Evolutionary conservation across 2,113 vertebrate species (phyloP), one percentile per base, ranked within the genome.

Genomic region (Syrrhaptes paradoxus): DNA sequence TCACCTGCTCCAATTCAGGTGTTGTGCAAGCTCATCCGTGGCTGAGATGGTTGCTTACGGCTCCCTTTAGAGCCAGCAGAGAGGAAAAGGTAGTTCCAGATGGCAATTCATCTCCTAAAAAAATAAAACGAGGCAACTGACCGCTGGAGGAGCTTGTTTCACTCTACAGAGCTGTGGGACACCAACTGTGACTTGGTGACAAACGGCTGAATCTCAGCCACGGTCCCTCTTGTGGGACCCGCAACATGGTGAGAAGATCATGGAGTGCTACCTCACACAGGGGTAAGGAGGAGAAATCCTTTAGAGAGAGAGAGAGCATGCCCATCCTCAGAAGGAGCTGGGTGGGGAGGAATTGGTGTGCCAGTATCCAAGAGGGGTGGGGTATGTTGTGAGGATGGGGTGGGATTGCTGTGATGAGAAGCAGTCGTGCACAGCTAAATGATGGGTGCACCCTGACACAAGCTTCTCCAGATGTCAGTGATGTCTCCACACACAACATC

Each of bases 351-450:
- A 61, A 71, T 31, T 46, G 26, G 11, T 38, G 6, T 36, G 22
- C n/a, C 6, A 4, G 6, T 17, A 65, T 45, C 14, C 18, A 58
- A 51, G 26, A 75, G 10, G 72, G 57, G 20, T 41, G 34, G 17
- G 13, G 2, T 66, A 8, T 18, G 20, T 66, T 83, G 16, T 57
- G 41, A 62, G 10, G 19, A 68, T 36, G 20, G 16, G 2, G 11
- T 67, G 25, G 11, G 29, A 63, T 17, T 45, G 16, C 25, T 74
- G 12, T 45, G 7, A n/a, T 28, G 7, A 48, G 38, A 36, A 68
- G 21, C 13, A 48, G 26, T 3, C 2, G 1, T 1, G 12, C 34
- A 55, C 45, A 19, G 13, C 22, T 28, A 57, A 58, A 85, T 0
- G 0, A 22, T 14, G 41, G 24, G 29, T 62, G 4, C 9, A 2